phyloP scores from a whole-genome alignment of 2,888 invertebrate genomes.

The Plagodis dolabraria region DNA sequence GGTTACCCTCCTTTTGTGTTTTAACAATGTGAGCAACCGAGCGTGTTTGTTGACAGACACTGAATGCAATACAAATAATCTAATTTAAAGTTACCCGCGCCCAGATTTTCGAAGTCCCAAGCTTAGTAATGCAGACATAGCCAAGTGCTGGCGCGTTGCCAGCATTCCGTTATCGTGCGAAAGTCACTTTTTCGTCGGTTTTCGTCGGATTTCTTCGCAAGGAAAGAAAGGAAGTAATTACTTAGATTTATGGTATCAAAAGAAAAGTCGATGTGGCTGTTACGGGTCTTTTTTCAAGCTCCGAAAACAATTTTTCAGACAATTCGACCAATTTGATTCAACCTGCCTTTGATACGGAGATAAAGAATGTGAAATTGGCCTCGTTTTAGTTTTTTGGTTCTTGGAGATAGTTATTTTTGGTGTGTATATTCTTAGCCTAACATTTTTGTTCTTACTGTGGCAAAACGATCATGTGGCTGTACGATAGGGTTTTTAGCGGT shows the following conservation, averaged over 20 bases:
- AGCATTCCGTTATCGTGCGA: slow-evolving; percentile 64
- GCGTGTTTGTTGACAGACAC: slow-evolving; percentile 22
- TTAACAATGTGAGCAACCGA: slow-evolving; percentile 6
- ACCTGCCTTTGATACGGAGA: slow-evolving; percentile 23
- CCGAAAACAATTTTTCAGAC: slow-evolving; percentile 33
- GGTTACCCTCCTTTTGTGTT: no score
- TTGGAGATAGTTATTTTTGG: slow-evolving; percentile 9
- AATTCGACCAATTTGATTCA: slow-evolving; percentile 33
- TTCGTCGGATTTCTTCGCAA: slow-evolving; percentile 43
- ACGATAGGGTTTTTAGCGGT: no score
- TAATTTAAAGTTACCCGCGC: slow-evolving; percentile 26
- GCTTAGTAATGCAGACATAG: slow-evolving; percentile 56
- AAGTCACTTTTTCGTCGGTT: slow-evolving; percentile 63
- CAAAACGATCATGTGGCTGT: no score
- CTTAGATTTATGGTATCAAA: slow-evolving; percentile 74
- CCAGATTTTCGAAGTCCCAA: slow-evolving; percentile 31
- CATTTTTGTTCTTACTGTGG: no score
- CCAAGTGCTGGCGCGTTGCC: slow-evolving; percentile 63
- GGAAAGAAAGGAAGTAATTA: slow-evolving; percentile 75
- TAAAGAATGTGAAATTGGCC: slow-evolving; percentile 19
- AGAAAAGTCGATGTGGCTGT: slow-evolving; percentile 50
- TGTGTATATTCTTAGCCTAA: neutral
- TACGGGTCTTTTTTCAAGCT: slow-evolving; percentile 36
- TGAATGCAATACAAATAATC: slow-evolving; percentile 33
- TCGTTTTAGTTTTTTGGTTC: slow-evolving; percentile 9